phyloP scores from a whole-genome alignment of 2,888 invertebrate genomes.

The Pyralis farinalis region DNA sequence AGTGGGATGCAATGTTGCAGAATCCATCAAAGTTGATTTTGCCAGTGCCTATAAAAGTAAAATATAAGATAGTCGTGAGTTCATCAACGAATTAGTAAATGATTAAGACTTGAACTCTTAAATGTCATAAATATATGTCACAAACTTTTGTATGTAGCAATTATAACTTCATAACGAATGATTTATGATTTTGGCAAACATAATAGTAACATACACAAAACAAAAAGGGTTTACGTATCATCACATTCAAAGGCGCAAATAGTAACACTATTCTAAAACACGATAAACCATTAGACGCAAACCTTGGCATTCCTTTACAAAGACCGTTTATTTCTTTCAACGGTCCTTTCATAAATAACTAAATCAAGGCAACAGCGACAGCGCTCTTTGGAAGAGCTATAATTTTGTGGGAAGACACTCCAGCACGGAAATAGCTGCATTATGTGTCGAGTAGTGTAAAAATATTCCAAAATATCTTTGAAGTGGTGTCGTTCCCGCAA shows the following conservation, averaged over 20 bases:
- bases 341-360: slow-evolving; percentile 28
- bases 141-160: not conserved
- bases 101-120: not conserved
- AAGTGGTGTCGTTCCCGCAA: slow-evolving; percentile 45
- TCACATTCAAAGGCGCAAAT: slow-evolving; percentile 1
- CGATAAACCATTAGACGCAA: slow-evolving; percentile 13
- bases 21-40: slow-evolving; percentile 97
- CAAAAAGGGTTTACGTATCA: slow-evolving; percentile 1
- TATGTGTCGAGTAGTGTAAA: slow-evolving; percentile 57
- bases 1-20: slow-evolving; percentile 94
- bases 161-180: not conserved
- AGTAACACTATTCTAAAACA: slow-evolving; percentile 14
- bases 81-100: not conserved
- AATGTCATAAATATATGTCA: not conserved
- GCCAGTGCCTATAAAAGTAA: slow-evolving; percentile 83
- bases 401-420: slow-evolving; percentile 25
- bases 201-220: not conserved
- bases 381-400: slow-evolving; percentile 31
- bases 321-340: slow-evolving; percentile 25
- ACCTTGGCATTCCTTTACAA: slow-evolving; percentile 19
- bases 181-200: slow-evolving; percentile 1
- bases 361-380: slow-evolving; percentile 33
- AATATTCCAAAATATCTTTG: slow-evolving; percentile 61
- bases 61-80: slow-evolving; percentile 13
- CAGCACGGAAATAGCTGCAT: slow-evolving; percentile 61